Conservation (phyloP, 2,797 vertebrate genomes). For the Pseudomugil tenellus region DNA sequence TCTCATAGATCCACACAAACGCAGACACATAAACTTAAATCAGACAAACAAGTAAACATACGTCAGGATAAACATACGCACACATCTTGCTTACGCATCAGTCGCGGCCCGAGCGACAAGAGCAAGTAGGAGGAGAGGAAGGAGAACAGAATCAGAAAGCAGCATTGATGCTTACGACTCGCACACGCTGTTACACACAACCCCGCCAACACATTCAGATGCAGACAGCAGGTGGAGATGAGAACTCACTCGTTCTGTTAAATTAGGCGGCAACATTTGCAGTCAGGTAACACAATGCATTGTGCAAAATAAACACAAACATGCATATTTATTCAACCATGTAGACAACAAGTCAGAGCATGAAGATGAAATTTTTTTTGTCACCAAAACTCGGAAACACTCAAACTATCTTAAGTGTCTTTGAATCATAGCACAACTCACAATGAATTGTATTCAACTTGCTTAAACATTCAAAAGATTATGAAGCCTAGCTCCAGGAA, state of each 20-base stretch:
- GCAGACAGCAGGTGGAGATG: slow-evolving; percentile 49
- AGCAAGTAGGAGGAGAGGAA: slow-evolving; percentile 60
- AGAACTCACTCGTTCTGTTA: slow-evolving; percentile 28
- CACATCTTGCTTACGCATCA: slow-evolving; percentile 65
- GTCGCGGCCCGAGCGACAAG: slow-evolving; percentile 70
- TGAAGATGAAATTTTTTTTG: slow-evolving; percentile 1
- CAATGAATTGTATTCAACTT: neutral
- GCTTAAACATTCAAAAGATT: neutral
- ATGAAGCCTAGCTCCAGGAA: slow-evolving; percentile 17
- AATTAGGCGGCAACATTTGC: slow-evolving; percentile 39
- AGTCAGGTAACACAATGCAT: slow-evolving; percentile 23
- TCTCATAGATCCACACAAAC: slow-evolving; percentile 29
- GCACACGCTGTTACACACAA: slow-evolving; percentile 17
- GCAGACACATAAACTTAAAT: slow-evolving; percentile 26
- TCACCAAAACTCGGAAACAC: neutral
- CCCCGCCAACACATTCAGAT: slow-evolving; percentile 33
- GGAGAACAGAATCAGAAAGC: slow-evolving; percentile 43
- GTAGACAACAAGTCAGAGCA: neutral
- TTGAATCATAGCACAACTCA: slow-evolving; percentile 23
- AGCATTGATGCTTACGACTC: slow-evolving; percentile 35
- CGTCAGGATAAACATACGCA: slow-evolving; percentile 10
- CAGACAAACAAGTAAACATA: slow-evolving; percentile 7
- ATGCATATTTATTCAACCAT: neutral
- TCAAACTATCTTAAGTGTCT: slow-evolving; percentile 3
- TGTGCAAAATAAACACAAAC: slow-evolving; percentile 22